Base-by-base conservation (phyloP, 1,140 invertebrate genomes). In the Neotoxoptera formosana region DNA sequence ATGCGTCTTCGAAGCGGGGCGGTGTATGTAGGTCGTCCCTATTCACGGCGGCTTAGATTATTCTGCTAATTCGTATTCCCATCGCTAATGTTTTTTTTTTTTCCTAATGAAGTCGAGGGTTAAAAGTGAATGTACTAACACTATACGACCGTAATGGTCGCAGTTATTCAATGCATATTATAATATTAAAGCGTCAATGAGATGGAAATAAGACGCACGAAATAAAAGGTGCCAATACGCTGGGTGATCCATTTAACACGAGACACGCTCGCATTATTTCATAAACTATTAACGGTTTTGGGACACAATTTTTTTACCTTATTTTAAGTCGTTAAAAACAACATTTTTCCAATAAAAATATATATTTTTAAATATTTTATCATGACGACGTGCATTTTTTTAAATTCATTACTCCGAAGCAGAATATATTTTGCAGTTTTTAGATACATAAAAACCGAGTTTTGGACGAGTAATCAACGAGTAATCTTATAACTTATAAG, bases 1-100 rank as follows among this genome's bases (percentile, higher is more conserved):
- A 56, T 53, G 48, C 34, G 48, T 53, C n/a, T 89, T 89, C 87
- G 25, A 25, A 76, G 14, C n/a, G 14, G 14, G 60, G 8, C 87
- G n/a, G n/a, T n/a, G 51, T 89, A 89, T 89, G 88, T 89, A 89
- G 88, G 88, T 89, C 88, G 88, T 89, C 23, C 87, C 48, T 89
- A 89, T 89, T 89, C 87, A 53, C 48, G 87, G 47, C 48, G 87
- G 47, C 48, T 89, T 21, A 36, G 9, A 21, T 36, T 53, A 53
- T 36, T 89, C n/a, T 25, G n/a, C 87, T 89, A 89, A 89, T 89
- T 89, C 86, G 14, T 88, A 88, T 51, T 89, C 45, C 84, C 84
- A 47, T 89, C 88, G 88, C 23, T 36, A 56, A 89, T 56, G 34
- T 51, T 89, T 89, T 89, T 53, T 89, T 53, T 34, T 36, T 89